These are phyloP conservation scores for Zaprionus camerounensis DNA, from an alignment of 1,140 invertebrate genomes.

Conservation along the genomic window DNA sequence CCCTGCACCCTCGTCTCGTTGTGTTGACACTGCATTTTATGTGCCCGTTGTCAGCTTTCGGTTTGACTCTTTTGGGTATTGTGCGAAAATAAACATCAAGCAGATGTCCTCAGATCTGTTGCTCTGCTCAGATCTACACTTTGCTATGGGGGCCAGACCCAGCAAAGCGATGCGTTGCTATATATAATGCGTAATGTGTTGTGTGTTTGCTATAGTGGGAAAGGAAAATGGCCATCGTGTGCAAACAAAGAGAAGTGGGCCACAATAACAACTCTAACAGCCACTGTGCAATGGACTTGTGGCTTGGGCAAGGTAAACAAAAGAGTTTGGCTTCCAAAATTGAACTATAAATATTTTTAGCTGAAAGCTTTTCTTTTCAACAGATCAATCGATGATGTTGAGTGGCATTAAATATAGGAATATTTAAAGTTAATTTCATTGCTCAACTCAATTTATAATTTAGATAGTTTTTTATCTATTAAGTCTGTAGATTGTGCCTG, in stretches of 20 bases:
- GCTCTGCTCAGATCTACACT: not conserved
- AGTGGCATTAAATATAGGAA: too few relatives aligned
- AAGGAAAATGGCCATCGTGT: not conserved
- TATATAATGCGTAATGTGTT: not conserved
- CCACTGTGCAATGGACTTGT: not conserved
- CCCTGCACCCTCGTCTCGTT: not conserved
- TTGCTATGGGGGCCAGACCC: too few relatives aligned
- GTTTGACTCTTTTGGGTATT: constrained; percentile 52
- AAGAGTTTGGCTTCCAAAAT: not conserved
- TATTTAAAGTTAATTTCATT: too few relatives aligned
- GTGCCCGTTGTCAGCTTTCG: constrained; percentile 32
- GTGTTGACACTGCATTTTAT: constrained; percentile 38
- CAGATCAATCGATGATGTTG: not conserved
- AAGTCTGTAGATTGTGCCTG: not conserved
- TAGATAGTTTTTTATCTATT: not conserved
- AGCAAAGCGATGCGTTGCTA: not conserved
- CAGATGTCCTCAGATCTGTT: constrained; percentile 20
- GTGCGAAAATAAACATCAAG: constrained; percentile 43
- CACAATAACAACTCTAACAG: not conserved
- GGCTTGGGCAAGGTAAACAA: not conserved
- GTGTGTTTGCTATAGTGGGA: not conserved
- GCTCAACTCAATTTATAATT: not conserved
- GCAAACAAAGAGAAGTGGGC: not conserved
- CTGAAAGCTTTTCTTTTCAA: not conserved
- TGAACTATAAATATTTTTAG: not conserved